Percentiles rank a stretch among this genome's conserved stretches.
phyloP scores from a whole-genome alignment of 64 coral and sea anemone species.

The Trachythela sp. region DNA sequence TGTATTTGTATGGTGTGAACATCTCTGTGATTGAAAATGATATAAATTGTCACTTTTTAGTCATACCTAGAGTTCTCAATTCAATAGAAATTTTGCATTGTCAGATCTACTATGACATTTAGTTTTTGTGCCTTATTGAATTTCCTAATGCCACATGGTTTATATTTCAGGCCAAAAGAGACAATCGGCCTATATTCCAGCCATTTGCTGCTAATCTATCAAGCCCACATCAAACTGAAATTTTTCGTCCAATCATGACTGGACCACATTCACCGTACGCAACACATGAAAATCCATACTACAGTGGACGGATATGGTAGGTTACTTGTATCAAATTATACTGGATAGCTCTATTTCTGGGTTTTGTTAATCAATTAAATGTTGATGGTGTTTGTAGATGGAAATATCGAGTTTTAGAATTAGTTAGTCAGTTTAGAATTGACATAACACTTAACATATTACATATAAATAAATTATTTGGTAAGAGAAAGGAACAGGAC shows the following conservation, averaged over 20 bases:
- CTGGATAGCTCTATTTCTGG: background rate
- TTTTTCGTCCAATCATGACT: background rate
- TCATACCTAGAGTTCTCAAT: too few relatives aligned
- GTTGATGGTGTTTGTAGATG: too few relatives aligned
- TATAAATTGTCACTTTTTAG: too few relatives aligned
- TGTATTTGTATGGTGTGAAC: too few relatives aligned
- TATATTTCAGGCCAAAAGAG: constrained; percentile 6
- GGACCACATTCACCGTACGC: background rate
- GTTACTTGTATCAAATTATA: background rate
- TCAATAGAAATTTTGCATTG: too few relatives aligned
- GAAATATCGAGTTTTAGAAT: too few relatives aligned
- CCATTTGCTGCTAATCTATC: background rate
- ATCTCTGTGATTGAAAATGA: too few relatives aligned
- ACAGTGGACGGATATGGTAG: constrained; percentile 9
- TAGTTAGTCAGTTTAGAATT: too few relatives aligned
- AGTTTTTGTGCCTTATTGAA: background rate
- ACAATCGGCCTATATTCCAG: background rate
- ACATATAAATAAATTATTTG: too few relatives aligned
- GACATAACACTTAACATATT: too few relatives aligned
- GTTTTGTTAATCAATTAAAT: too few relatives aligned
- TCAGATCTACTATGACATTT: background rate
- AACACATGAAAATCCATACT: constrained; percentile 14
- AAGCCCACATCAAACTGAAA: constrained; percentile 15
- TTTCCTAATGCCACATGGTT: background rate
- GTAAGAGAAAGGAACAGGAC: too few relatives aligned